phyloP scores from a whole-genome alignment of 2,888 invertebrate genomes.

The Itoplectis maculator region DNA sequence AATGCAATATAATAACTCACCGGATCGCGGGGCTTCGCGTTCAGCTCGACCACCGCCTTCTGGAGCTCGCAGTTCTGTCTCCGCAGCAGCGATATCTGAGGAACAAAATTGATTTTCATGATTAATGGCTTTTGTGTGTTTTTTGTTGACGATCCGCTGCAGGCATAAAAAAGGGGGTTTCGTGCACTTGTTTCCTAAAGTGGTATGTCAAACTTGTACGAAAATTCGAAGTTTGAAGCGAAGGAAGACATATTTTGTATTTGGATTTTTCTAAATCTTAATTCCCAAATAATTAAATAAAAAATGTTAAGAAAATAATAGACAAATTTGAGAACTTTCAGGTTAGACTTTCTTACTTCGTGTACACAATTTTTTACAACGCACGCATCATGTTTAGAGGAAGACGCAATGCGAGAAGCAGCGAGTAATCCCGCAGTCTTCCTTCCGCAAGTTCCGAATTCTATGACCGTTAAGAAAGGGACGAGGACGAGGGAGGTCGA shows the following conservation, averaged over 20 bases:
- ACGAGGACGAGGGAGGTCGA: neutral
- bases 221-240: too few species aligned
- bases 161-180: too few species aligned
- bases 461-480: neutral
- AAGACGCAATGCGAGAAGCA: neutral
- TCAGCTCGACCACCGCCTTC: slow-evolving; percentile 80
- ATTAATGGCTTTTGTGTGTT: too few species aligned
- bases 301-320: too few species aligned
- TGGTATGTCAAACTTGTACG: too few species aligned
- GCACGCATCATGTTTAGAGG: neutral
- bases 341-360: too few species aligned
- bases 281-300: too few species aligned
- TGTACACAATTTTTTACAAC: neutral
- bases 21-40: slow-evolving; percentile 77
- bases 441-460: neutral
- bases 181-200: too few species aligned
- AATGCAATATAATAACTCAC: slow-evolving; percentile 74
- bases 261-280: too few species aligned
- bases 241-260: too few species aligned
- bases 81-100: slow-evolving; percentile 81
- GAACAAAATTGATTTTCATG: neutral
- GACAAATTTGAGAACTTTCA: too few species aligned
- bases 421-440: neutral
- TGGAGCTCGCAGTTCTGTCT: slow-evolving; percentile 81
- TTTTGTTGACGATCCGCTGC: too few species aligned